Percentiles rank a stretch among this genome's conserved stretches.
These are phyloP conservation scores for Balaeniceps rex DNA, from an alignment of 2,113 vertebrate genomes.

Conservation along the genomic window DNA sequence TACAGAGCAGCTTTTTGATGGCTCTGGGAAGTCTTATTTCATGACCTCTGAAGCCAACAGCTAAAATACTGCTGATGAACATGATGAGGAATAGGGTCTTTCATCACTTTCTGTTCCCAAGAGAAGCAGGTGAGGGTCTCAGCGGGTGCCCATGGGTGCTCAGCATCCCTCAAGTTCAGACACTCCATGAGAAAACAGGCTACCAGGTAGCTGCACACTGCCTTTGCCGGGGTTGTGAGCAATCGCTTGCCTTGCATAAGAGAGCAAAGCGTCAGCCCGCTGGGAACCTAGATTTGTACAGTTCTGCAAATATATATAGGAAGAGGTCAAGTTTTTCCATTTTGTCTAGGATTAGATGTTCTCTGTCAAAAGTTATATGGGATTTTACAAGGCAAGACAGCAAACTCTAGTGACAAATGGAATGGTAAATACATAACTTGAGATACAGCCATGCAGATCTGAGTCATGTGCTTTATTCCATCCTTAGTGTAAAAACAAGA, in stretches of 20 bases:
- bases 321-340: neutral
- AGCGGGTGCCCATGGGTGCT: rapidly evolving
- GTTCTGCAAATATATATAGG: neutral
- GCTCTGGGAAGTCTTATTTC: neutral
- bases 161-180: neutral
- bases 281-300: constrained; percentile 14
- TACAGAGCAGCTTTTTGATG: neutral
- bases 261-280: neutral
- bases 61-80: neutral
- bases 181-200: neutral
- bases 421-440: constrained; percentile 4
- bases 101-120: neutral
- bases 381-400: constrained; percentile 3
- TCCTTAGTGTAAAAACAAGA: neutral
- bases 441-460: neutral
- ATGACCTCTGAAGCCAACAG: neutral
- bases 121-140: neutral
- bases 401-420: constrained; percentile 17
- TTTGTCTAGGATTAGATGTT: constrained; percentile 17
- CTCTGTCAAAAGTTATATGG: neutral
- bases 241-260: neutral
- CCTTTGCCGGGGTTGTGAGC: neutral
- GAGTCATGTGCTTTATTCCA: neutral
- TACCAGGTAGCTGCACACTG: neutral
- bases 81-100: neutral